These are phyloP conservation scores for Yponomeuta malinellus DNA, from an alignment of 2,888 invertebrate species.

Conservation along the genomic window DNA sequence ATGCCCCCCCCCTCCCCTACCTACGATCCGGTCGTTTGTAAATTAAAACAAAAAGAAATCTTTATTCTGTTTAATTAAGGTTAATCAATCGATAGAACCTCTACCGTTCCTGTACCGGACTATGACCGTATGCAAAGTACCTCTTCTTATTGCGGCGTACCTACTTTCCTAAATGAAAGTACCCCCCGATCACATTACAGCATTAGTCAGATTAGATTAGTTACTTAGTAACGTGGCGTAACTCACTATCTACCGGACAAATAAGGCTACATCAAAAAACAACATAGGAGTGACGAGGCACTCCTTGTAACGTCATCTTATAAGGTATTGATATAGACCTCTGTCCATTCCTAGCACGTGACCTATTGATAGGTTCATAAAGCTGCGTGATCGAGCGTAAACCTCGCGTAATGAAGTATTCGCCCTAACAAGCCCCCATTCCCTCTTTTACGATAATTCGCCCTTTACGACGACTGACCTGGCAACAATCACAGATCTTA, in stretches of 20 bases:
- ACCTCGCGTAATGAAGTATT: conserved; percentile 54
- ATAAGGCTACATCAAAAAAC: no score
- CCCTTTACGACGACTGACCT: conserved; percentile 32
- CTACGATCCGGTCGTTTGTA: no score
- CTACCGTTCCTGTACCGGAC: no score
- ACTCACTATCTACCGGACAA: no score
- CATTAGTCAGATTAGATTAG: neutral
- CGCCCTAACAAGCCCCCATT: conserved; percentile 58
- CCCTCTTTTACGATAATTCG: conserved; percentile 53
- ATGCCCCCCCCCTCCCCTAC: no score
- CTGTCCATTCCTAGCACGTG: neutral
- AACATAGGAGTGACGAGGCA: no score
- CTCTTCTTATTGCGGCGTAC: neutral
- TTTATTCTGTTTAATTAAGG: no score
- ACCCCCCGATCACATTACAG: neutral
- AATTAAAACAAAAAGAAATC: no score
- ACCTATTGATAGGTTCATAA: conserved; percentile 43
- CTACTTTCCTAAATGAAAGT: neutral
- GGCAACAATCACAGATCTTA: conserved; percentile 20
- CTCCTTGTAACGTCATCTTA: neutral
- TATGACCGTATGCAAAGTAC: no score
- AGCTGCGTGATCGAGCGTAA: conserved; percentile 51
- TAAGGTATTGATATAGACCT: neutral
- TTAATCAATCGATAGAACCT: no score
- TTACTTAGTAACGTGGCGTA: no score